Base-by-base conservation (phyloP, 2,888 invertebrate genomes). In the Nomada hirtipes region DNA sequence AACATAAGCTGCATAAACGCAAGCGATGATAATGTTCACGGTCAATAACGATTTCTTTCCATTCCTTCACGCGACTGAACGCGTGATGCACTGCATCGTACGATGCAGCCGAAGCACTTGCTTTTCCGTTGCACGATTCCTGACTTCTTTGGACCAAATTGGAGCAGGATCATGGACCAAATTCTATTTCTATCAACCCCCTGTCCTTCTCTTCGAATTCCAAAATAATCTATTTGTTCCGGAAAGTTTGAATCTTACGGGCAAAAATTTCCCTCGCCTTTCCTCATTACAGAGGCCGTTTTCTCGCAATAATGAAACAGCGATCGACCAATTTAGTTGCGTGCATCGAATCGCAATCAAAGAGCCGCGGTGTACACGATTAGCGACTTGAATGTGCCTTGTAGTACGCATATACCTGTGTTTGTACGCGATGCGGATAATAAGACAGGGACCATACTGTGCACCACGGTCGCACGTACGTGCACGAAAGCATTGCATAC, bases 21-120 rank as follows among this genome's bases (percentile, higher is more conserved):
- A 83, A 85, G 55, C 71, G 65, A 57, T 15, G 74, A 79, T 67
- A 64, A 79, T 64, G 53, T 86, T 85, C 80, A 76, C 55, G 85
- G 80, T 72, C 73, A 79, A 76, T 80, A 82, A 80, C 71, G 70
- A 72, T 70, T 70, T 59, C 44, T 64, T 72, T 67, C 70, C 68
- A 76, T 81, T 36, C 52, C 47, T 36, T 36, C 36, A 7, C 36
- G 36, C 36, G 36, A 36, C 36, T 7, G 36, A 36, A 36, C 36
- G 36, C 29, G 29, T 29, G 29, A 29, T 29, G 29, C 36, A 0
- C 36, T 36, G 36, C 36, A 36, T 36, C 36, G 36, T 7, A 36
- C 1, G 36, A 7, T 29, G 29, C 7, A 29, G 7, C 29, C 29
- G 29, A 29, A 29, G 29, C 29, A 4, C 7, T 29, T 36, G 36